Percentiles rank a stretch among this genome's conserved stretches.
phyloP scores from a whole-genome alignment of 2,888 invertebrate species.

The Lycocerus yunnanus region DNA sequence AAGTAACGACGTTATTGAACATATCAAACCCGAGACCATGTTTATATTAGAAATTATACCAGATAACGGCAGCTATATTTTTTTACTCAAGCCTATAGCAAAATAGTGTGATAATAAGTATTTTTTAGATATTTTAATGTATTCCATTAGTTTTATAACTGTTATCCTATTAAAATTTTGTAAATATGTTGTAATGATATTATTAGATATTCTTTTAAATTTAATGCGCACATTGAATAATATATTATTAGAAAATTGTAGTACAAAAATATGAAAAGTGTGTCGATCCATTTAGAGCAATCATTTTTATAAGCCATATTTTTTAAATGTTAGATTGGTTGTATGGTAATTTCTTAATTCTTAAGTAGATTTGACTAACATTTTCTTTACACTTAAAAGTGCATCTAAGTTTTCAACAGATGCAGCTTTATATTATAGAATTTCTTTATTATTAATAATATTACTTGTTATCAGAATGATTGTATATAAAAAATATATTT shows the following conservation, averaged over 20 bases:
- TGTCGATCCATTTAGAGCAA: background rate
- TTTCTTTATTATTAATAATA: background rate
- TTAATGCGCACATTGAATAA: background rate
- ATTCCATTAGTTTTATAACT: background rate
- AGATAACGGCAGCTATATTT: constrained; percentile 33
- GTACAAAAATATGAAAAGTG: background rate
- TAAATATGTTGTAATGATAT: background rate
- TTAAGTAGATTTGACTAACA: background rate
- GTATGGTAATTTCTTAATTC: background rate
- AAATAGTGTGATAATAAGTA: constrained; percentile 12
- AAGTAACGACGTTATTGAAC: constrained; percentile 83
- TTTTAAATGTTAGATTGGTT: background rate
- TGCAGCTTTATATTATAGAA: background rate
- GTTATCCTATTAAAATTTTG: background rate
- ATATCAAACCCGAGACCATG: constrained; percentile 79
- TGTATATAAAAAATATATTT: background rate
- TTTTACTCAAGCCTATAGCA: constrained; percentile 24
- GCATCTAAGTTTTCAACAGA: background rate
- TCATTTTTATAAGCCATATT: background rate
- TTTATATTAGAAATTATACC: constrained; percentile 52
- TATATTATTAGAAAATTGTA: background rate
- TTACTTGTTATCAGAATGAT: background rate
- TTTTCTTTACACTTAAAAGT: background rate
- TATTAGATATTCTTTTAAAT: background rate
- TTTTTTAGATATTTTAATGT: background rate